Base-by-base conservation (phyloP, 2,888 invertebrate species). In the Ommatoiulus sabulosus region DNA sequence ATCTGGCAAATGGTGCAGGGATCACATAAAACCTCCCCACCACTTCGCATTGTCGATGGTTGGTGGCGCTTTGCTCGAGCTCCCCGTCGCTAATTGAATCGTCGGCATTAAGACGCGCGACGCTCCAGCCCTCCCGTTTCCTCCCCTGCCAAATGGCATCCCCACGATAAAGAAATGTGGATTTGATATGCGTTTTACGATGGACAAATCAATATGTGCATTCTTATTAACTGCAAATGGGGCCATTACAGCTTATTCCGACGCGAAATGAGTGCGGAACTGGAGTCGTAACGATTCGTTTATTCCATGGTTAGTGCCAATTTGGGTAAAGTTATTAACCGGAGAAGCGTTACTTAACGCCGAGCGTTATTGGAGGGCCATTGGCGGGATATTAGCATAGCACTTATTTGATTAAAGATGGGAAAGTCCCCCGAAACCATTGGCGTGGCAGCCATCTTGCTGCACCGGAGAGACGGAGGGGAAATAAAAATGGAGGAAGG, bases 141-240 rank as follows among this genome's bases (percentile, higher is more conserved):
- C 15, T 15, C 52, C 52, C 52, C 15, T 2, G 52, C 52, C 52
- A 52, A 52, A 52, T 52, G 10, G 52, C 52, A 52, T 52, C 52
- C 52, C 52, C 10, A 15, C 52, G 17, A 52, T 52, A 52, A 52
- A 52, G 52, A 52, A 52, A 52, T 52, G 52, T 52, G 52, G 52
- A 52, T 52, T 52, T 52, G 52, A 52, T 52, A 52, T 52, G 52
- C 52, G 52, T 52, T 52, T 52, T 52, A 52, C 52, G 52, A 52
- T 52, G 52, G 52, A 52, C 52, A 52, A 52, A 52, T 52, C 52
- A 52, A 52, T 52, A 52, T 52, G 52, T 52, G 52, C 52, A 52
- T 52, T 52, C 52, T 52, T 52, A 52, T 52, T 52, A 52, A 52
- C 52, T 52, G 52, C 52, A 52, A 52, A 52, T 52, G 52, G 52